Evolutionary conservation across 2,113 vertebrate species (phyloP).

Genomic region (Microcebus murinus): DNA sequence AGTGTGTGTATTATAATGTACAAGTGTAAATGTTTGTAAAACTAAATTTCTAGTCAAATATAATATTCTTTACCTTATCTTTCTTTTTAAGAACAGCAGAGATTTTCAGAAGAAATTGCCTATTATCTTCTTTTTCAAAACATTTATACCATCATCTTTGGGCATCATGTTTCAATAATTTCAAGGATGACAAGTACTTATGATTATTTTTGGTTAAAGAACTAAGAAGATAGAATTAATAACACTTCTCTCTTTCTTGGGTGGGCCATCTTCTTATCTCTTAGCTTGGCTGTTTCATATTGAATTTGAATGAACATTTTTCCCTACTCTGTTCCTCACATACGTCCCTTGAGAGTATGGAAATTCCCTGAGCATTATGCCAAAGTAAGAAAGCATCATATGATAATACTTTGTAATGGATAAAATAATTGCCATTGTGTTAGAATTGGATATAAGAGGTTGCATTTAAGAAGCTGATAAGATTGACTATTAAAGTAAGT

Average conservation of each 20-base stretch:
- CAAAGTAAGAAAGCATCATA: neutral
- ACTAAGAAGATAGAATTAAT: neutral
- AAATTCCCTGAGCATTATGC: conserved; percentile 1
- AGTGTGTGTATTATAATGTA: neutral
- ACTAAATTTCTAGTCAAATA: neutral
- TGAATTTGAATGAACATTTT: neutral
- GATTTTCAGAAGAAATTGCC: neutral
- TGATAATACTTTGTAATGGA: neutral
- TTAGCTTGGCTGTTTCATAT: neutral
- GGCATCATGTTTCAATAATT: neutral
- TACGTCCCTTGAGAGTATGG: neutral
- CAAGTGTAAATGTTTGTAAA: neutral
- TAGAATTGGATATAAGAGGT: neutral
- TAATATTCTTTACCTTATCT: neutral
- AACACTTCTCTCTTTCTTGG: neutral
- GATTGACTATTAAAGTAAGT: neutral
- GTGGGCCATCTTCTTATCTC: neutral
- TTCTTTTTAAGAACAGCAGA: neutral
- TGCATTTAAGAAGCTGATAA: neutral
- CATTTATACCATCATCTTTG: neutral
- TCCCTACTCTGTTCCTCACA: neutral
- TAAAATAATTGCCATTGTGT: neutral
- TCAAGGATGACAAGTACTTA: neutral
- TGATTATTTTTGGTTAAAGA: neutral
- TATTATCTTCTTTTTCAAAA: neutral